Evolutionary conservation across 2,113 vertebrate species (phyloP).

Genomic region (Opisthocomus hoazin): DNA sequence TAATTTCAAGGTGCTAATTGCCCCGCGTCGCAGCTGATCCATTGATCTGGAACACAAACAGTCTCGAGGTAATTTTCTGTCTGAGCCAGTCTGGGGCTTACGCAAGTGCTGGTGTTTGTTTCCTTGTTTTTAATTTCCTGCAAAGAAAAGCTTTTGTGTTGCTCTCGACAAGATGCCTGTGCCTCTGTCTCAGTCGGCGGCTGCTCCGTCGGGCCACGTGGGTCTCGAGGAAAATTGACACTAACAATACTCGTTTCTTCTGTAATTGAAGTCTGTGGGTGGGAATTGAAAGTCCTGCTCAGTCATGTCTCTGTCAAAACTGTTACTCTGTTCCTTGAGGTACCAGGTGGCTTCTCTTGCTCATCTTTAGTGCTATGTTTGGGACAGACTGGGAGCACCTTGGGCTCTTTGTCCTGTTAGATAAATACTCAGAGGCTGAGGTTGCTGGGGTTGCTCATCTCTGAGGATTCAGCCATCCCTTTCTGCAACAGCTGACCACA

Average conservation of each 20-base stretch:
- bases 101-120: constrained; percentile 23
- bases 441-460: neutral
- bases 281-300: neutral
- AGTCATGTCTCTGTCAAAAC: neutral
- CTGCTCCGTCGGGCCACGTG: neutral
- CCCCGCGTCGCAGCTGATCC: neutral
- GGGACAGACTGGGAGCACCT: neutral
- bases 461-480: neutral
- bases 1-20: constrained; percentile 47
- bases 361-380: neutral
- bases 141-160: constrained; percentile 47
- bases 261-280: neutral
- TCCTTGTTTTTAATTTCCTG: constrained; percentile 48
- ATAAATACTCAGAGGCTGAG: neutral
- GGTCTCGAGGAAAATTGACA: neutral
- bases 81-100: constrained; percentile 1
- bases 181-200: neutral
- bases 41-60: constrained; percentile 47
- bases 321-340: neutral
- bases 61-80: constrained; percentile 42
- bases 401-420: neutral
- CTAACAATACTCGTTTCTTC: neutral
- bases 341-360: neutral
- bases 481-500: neutral
- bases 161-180: neutral